Evolutionary conservation across 2,797 vertebrate genomes (phyloP).

Genomic region (Lophura swinhoii): DNA sequence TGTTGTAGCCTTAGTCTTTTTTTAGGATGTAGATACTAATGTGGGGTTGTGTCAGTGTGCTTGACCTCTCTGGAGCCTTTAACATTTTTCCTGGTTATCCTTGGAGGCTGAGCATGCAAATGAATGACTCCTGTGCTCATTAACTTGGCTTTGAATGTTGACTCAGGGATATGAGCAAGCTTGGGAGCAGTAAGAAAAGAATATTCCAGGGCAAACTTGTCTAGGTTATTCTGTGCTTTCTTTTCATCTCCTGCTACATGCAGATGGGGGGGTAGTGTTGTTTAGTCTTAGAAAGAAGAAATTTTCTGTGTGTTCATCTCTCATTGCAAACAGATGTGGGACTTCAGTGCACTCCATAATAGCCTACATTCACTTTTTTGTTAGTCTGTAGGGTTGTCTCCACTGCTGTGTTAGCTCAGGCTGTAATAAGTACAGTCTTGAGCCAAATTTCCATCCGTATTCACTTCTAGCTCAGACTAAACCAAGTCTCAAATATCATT

Average conservation of each 20-base stretch:
- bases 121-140: background rate
- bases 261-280: background rate
- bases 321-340: background rate
- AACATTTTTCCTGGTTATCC: background rate
- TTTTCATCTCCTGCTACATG: background rate
- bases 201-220: background rate
- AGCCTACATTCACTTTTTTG: background rate
- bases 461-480: background rate
- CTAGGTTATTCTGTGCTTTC: background rate
- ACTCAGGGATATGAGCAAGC: background rate
- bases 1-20: background rate
- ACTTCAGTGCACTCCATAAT: fast-evolving
- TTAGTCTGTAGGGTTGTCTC: background rate
- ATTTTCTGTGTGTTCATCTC: background rate
- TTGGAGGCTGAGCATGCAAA: background rate
- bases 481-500: background rate
- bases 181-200: background rate
- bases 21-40: background rate
- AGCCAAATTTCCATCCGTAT: background rate
- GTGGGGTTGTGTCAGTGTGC: background rate
- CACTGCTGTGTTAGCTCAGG: background rate
- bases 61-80: background rate
- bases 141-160: background rate
- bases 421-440: background rate
- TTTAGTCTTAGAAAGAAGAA: background rate